Conservation (phyloP, 1,140 invertebrate genomes). For the Atta texana region DNA sequence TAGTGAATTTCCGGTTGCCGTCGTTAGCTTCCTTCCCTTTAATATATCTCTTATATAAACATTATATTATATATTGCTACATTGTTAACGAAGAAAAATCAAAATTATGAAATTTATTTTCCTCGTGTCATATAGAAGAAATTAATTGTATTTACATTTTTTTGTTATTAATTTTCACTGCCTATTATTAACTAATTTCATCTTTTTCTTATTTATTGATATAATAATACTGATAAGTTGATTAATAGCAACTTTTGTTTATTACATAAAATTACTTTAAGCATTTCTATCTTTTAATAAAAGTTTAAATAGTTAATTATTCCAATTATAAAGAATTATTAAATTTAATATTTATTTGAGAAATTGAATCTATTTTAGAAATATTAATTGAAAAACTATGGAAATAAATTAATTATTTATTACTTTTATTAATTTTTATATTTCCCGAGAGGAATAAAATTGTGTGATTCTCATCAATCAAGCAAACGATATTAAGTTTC, state of each 20-base stretch:
- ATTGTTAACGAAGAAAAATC: constrained; percentile 28
- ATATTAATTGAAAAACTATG: neutral
- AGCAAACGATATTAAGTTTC: constrained; percentile 19
- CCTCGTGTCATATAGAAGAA: neutral
- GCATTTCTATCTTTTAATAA: neutral
- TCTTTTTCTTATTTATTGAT: neutral
- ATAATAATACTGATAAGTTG: neutral
- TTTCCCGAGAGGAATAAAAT: neutral
- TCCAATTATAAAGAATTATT: neutral
- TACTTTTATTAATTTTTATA: neutral
- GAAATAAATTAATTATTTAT: constrained; percentile 10
- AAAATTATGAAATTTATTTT: neutral
- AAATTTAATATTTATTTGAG: neutral
- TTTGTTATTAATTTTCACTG: neutral
- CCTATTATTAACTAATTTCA: neutral
- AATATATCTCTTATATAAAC: constrained; percentile 24
- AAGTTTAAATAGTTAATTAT: neutral
- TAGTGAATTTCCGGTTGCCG: constrained; percentile 32
- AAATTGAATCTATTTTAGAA: constrained; percentile 8
- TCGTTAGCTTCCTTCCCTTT: neutral
- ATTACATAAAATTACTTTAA: neutral
- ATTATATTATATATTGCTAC: constrained; percentile 2
- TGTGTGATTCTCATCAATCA: constrained; percentile 10
- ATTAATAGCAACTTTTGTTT: neutral
- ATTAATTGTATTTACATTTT: neutral